Conservation (phyloP, 2,797 vertebrate genomes). For the Cottoperca gobio region DNA sequence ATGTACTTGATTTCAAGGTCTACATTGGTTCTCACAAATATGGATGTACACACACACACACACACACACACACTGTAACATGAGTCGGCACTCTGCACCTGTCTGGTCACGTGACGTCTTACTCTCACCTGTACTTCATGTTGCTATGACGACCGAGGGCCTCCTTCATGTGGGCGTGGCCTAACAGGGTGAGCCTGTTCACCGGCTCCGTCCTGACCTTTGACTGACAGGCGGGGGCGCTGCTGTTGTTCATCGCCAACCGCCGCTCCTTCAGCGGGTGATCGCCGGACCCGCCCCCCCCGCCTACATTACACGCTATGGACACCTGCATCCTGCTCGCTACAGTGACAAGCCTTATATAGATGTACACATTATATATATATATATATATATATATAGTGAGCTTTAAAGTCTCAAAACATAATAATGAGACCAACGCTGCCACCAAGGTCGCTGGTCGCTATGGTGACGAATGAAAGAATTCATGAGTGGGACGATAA, state of each 20-base stretch:
- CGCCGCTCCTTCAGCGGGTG: conserved; percentile 62
- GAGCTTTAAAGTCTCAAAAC: conserved; percentile 33
- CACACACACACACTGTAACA: neutral
- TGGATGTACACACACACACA: too few species aligned
- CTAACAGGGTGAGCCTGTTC: conserved; percentile 32
- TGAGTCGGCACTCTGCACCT: too few species aligned
- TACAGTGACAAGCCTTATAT: neutral
- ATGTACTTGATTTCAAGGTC: too few species aligned
- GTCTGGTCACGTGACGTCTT: conserved; percentile 25
- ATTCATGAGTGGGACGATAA: conserved; percentile 42
- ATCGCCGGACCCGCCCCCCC: conserved; percentile 27
- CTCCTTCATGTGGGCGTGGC: conserved; percentile 76
- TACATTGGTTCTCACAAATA: too few species aligned
- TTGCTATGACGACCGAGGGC: conserved; percentile 65
- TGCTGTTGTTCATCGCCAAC: conserved; percentile 24
- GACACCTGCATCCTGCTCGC: conserved; percentile 72
- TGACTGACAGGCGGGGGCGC: conserved; percentile 32
- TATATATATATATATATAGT: neutral
- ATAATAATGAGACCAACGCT: neutral
- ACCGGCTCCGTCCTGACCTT: conserved; percentile 47
- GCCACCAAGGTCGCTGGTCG: conserved; percentile 53
- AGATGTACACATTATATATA: neutral
- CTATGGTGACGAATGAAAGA: conserved; percentile 31
- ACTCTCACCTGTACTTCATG: conserved; percentile 78
- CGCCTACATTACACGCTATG: conserved; percentile 66